Evolutionary conservation across 1,140 invertebrate genomes (phyloP).

Genomic region (Cardiocondyla obscurior): DNA sequence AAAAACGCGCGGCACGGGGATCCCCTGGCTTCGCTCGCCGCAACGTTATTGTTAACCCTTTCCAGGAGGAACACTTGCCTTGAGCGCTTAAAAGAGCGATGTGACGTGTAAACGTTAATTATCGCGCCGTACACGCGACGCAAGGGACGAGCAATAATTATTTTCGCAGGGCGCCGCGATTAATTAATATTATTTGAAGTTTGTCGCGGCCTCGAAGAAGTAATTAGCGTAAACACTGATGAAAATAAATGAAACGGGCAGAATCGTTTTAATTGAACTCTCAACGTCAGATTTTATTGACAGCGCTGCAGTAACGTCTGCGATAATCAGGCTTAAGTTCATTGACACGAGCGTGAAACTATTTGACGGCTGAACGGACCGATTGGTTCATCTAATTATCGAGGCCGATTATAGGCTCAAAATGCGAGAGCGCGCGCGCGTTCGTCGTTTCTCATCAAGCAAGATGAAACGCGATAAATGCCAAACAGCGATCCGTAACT

Average conservation of each 20-base stretch:
- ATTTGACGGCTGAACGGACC: conserved; percentile 68
- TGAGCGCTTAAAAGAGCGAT: conserved; percentile 59
- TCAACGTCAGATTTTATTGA: conserved; percentile 68
- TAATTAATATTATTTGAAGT: no score
- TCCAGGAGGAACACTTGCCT: conserved; percentile 39
- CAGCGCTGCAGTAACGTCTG: conserved; percentile 73
- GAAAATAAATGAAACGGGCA: conserved; percentile 42
- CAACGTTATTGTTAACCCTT: conserved; percentile 31
- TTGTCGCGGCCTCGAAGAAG: no score
- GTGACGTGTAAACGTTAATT: conserved; percentile 71
- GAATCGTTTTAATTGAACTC: conserved; percentile 75
- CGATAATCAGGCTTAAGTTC: conserved; percentile 76
- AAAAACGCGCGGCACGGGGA: neutral
- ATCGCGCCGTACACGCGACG: conserved; percentile 63
- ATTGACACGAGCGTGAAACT: conserved; percentile 74
- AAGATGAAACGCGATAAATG: conserved; percentile 31
- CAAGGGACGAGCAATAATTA: conserved; percentile 72
- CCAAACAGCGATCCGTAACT: conserved; percentile 20
- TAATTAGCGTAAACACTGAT: neutral
- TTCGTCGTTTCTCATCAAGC: conserved; percentile 19
- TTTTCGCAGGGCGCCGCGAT: conserved; percentile 67
- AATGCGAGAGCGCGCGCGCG: neutral
- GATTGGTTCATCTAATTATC: conserved; percentile 78
- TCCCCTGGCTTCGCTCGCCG: neutral
- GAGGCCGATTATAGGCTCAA: conserved; percentile 46